Base-by-base conservation (phyloP, 2,113 vertebrate species). In the Ictalurus furcatus region DNA sequence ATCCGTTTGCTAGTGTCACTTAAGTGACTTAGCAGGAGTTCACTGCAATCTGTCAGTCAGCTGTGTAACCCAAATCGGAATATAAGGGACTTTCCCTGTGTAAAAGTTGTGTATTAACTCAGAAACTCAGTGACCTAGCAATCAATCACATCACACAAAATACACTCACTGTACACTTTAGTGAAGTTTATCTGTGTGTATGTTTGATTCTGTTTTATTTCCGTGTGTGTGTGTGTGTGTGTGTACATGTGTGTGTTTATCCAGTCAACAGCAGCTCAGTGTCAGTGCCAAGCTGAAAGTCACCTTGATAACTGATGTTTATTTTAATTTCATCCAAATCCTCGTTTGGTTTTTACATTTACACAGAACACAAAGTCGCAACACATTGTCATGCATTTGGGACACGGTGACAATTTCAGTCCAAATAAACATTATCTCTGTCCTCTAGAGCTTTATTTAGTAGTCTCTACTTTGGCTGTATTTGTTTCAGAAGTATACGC, bases 231-330 rank as follows among this genome's bases (percentile, higher is more conserved):
- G 44, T 52, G 76, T 54, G 74, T 78, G 37, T 30, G 69, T 71
- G 78, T 54, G 21, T 56, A 6, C 2, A 3, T 19, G n/a, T 8
- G 28, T 30, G 52, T 81, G n/a, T 81, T 85, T 95, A 92, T 92
- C 78, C n/a, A 82, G 94, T 95, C 93, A 95, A 96, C 93, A 95
- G 93, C 93, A 92, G 93, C 94, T 95, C 92, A 34, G 54, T 21
- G 16, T 82, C 28, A 82, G 54, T 8, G 16, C 52, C 93, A 85
- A 90, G 90, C 90, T 91, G 85, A 93, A 94, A 95, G 95, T 95
- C 94, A 96, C 94, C 94, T 95, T 96, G 94, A 93, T 93, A 92
- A 92, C 92, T 93, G 92, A 86, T 90, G 92, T 93, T 89, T 87
- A 82, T 58, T 82, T 93, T 93, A 91, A 87, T 94, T 89, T 92